Evolutionary conservation across 53 echinoderm and acorn worm genomes (phyloP).

Genomic region (Pentamera pediparva): DNA sequence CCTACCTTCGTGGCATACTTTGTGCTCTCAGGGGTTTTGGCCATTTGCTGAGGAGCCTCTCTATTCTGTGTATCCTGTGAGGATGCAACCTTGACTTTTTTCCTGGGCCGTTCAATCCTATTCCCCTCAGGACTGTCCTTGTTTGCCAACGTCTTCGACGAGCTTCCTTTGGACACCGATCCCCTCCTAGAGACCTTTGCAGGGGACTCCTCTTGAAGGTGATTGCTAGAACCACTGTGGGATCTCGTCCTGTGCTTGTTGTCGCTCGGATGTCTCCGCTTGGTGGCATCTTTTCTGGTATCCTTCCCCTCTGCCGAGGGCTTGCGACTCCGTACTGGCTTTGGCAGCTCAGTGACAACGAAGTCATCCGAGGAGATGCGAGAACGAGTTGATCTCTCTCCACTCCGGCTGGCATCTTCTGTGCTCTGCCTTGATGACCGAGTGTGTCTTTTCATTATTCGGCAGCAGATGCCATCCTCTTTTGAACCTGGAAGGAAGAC

Average conservation of each 20-base stretch:
- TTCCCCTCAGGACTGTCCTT: neutral
- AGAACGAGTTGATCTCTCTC: conserved; percentile 73
- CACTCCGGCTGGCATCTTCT: neutral
- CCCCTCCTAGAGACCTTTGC: no score
- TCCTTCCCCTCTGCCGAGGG: conserved; percentile 10
- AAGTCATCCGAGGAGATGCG: conserved; percentile 69
- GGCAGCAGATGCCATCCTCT: neutral
- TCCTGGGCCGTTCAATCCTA: neutral
- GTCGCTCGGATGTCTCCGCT: neutral
- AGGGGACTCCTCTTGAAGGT: no score
- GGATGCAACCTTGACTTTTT: neutral
- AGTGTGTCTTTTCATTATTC: conserved; percentile 31
- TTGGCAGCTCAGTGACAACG: conserved; percentile 63
- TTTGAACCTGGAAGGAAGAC: neutral
- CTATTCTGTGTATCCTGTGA: no score
- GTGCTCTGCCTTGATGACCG: conserved; percentile 4
- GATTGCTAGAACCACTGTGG: neutral
- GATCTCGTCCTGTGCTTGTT: neutral
- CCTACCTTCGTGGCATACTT: no score
- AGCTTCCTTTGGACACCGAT: no score
- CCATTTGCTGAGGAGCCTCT: no score
- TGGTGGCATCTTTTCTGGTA: neutral
- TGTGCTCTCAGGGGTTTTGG: no score
- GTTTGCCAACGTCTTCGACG: no score
- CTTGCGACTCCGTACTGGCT: conserved; percentile 35